Evolutionary conservation across 2,888 invertebrate genomes (phyloP).

Genomic region (Podabrus alpinus): DNA sequence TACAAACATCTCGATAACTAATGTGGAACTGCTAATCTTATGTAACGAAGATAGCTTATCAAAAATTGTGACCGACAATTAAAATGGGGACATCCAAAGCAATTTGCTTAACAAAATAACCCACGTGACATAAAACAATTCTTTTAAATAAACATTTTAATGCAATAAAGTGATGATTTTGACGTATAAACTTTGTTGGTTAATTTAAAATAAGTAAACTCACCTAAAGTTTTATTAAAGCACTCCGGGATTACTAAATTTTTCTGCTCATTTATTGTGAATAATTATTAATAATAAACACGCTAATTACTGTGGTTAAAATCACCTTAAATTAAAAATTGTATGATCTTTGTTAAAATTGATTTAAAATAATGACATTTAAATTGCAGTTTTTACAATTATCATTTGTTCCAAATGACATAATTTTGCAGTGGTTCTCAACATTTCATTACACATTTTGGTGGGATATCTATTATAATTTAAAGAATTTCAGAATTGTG

Average conservation of each 20-base stretch:
- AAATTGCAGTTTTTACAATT: background rate
- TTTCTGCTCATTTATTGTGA: background rate
- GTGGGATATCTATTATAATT: no score
- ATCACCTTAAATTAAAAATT: background rate
- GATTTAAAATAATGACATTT: background rate
- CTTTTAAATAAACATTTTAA: background rate
- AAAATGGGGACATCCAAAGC: background rate
- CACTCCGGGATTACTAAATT: background rate
- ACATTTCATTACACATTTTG: no score
- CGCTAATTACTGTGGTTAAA: background rate
- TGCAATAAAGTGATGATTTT: background rate
- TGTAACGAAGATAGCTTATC: background rate
- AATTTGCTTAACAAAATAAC: background rate
- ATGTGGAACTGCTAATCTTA: background rate
- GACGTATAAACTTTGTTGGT: background rate
- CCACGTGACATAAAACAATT: background rate
- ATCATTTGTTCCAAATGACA: background rate
- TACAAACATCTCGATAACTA: background rate
- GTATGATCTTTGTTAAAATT: background rate
- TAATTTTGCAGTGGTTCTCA: background rate
- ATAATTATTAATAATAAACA: background rate
- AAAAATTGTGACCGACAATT: background rate
- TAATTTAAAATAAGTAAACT: background rate
- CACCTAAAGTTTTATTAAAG: background rate
- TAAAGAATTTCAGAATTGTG: no score